Conservation (phyloP, 2,888 invertebrate genomes). For the Cryptocheilus praepositus region DNA sequence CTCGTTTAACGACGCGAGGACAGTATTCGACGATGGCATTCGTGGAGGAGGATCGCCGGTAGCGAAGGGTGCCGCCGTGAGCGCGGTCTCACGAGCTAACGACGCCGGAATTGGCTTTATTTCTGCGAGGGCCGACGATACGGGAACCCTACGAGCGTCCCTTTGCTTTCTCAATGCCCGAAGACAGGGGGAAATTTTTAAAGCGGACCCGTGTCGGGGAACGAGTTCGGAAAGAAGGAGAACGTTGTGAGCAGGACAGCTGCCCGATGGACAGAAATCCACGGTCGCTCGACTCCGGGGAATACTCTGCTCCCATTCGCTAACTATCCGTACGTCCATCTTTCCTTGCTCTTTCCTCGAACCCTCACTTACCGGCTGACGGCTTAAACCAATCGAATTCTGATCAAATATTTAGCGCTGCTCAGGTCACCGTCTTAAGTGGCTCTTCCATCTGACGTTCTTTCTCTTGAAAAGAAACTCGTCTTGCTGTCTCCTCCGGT, state of each 20-base stretch:
- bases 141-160: not conserved
- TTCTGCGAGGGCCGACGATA: constrained; percentile 43
- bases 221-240: constrained; percentile 38
- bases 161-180: constrained; percentile 14
- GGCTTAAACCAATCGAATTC: constrained; percentile 71
- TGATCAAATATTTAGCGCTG: constrained; percentile 73
- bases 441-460: constrained; percentile 52
- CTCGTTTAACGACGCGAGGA: constrained; percentile 22
- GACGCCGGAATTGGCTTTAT: constrained; percentile 64
- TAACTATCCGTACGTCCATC: constrained; percentile 59
- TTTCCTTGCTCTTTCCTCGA: constrained; percentile 41
- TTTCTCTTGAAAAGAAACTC: constrained; percentile 54
- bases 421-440: constrained; percentile 61
- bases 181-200: constrained; percentile 53
- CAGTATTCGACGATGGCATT: constrained; percentile 14
- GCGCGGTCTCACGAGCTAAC: constrained; percentile 51
- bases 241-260: constrained; percentile 66
- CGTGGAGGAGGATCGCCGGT: constrained; percentile 3
- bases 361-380: constrained; percentile 56
- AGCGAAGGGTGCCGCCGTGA: not conserved
- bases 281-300: constrained; percentile 62
- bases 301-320: constrained; percentile 49
- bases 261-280: constrained; percentile 63
- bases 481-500: constrained; percentile 52
- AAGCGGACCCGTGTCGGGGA: constrained; percentile 53